Evolutionary conservation across 2,888 invertebrate genomes (phyloP).

Genomic region (Melinaea marsaeus): DNA sequence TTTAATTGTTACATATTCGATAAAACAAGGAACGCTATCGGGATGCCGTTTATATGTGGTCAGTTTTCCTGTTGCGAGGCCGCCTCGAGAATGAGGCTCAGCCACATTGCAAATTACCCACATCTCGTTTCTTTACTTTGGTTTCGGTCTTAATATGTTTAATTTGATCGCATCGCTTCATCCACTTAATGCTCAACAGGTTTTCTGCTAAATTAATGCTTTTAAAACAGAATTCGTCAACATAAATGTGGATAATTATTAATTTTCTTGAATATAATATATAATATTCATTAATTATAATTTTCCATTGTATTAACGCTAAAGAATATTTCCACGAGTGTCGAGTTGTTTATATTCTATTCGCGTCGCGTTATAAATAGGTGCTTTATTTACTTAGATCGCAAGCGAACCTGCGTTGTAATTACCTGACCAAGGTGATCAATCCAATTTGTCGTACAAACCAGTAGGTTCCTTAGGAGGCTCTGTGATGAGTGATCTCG

Average conservation of each 20-base stretch:
- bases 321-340: conserved; percentile 21
- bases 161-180: background rate
- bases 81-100: conserved; percentile 33
- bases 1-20: conserved; percentile 16
- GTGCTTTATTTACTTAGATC: conserved; percentile 31
- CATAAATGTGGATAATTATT: background rate
- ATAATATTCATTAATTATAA: conserved; percentile 14
- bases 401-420: conserved; percentile 25
- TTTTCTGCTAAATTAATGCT: too few relatives aligned
- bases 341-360: conserved; percentile 21
- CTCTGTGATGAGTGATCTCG: conserved; percentile 18
- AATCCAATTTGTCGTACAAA: conserved; percentile 31
- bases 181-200: too few relatives aligned
- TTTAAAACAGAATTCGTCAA: too few relatives aligned
- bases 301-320: conserved; percentile 24
- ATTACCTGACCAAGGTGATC: conserved; percentile 35
- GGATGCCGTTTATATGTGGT: conserved; percentile 61
- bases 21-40: conserved; percentile 40
- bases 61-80: conserved; percentile 59
- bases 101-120: conserved; percentile 22
- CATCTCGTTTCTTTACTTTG: conserved; percentile 24
- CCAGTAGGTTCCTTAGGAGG: conserved; percentile 33
- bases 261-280: background rate
- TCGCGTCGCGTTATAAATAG: conserved; percentile 22
- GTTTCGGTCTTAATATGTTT: background rate